These are phyloP conservation scores for Scaptomyza pallida DNA, from an alignment of 1,140 invertebrate species.

Conservation along the genomic window DNA sequence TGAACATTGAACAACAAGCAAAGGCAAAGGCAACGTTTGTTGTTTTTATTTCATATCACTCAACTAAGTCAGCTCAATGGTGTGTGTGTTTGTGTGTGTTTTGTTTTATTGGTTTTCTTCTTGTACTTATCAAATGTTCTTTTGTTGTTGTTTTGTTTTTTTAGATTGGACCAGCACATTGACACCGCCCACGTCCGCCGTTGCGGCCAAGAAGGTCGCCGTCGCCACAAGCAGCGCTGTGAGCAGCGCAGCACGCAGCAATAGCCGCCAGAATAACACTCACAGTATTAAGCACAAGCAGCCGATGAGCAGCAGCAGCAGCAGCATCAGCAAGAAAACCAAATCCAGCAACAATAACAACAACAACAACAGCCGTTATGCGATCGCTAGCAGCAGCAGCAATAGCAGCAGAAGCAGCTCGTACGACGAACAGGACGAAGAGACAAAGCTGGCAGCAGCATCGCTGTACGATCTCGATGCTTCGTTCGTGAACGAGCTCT, in stretches of 20 bases:
- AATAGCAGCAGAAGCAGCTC: slow-evolving; percentile 31
- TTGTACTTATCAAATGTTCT: slow-evolving; percentile 49
- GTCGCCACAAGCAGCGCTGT: slow-evolving; percentile 6
- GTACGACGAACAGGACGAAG: slow-evolving; percentile 43
- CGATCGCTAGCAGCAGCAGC: slow-evolving; percentile 30
- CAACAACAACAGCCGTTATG: slow-evolving; percentile 42
- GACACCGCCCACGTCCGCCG: slow-evolving; percentile 60
- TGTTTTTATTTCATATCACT: neutral
- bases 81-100: slow-evolving; percentile 35
- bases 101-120: slow-evolving; percentile 27
- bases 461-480: slow-evolving; percentile 50
- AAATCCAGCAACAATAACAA: slow-evolving; percentile 44
- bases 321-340: slow-evolving; percentile 59
- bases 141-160: slow-evolving; percentile 43
- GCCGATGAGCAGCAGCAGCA: slow-evolving; percentile 37
- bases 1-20: slow-evolving; percentile 25
- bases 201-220: slow-evolving; percentile 59
- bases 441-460: slow-evolving; percentile 18
- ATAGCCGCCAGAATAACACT: slow-evolving; percentile 28
- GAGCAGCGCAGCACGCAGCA: slow-evolving; percentile 13
- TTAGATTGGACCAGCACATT: slow-evolving; percentile 82
- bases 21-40: slow-evolving; percentile 22
- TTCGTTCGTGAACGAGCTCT: slow-evolving; percentile 85
- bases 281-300: slow-evolving; percentile 55
- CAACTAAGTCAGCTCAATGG: slow-evolving; percentile 28